These are phyloP conservation scores for Spisula solida DNA, from an alignment of 2,888 invertebrate genomes.

Conservation along the genomic window DNA sequence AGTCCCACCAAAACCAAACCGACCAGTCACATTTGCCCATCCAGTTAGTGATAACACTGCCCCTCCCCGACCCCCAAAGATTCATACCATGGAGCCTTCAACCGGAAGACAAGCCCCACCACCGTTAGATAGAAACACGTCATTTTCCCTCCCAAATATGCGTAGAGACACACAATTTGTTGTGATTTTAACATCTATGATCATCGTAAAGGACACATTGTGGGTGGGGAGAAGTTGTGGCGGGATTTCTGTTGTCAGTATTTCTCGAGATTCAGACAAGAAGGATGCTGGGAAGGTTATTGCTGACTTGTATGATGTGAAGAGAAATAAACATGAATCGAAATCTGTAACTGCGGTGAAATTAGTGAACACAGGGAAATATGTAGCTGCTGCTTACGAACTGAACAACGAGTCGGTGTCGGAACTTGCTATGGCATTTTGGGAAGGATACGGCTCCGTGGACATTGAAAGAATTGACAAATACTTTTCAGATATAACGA, in stretches of 20 bases:
- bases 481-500: conserved; percentile 41
- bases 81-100: not conserved
- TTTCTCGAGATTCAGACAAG: not conserved
- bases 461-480: conserved; percentile 47
- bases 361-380: conserved; percentile 52
- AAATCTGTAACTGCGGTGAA: conserved; percentile 14
- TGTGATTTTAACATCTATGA: conserved; percentile 67
- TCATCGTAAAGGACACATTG: conserved; percentile 74
- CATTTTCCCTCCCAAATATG: conserved; percentile 50
- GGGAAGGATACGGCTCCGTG: conserved; percentile 54
- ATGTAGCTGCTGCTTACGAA: conserved; percentile 54
- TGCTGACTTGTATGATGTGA: conserved; percentile 50
- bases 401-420: not conserved
- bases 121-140: conserved; percentile 4
- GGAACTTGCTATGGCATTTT: conserved; percentile 59
- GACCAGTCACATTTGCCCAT: too few relatives aligned
- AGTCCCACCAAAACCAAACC: not conserved
- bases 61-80: conserved; percentile 34
- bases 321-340: not conserved
- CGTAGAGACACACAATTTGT: conserved; percentile 14
- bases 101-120: not conserved
- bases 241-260: conserved; percentile 72
- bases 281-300: conserved; percentile 48
- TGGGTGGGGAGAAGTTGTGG: conserved; percentile 81
- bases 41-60: not conserved